phyloP scores from a whole-genome alignment of 1,140 invertebrate genomes.

The Tetramorium parvispinum region DNA sequence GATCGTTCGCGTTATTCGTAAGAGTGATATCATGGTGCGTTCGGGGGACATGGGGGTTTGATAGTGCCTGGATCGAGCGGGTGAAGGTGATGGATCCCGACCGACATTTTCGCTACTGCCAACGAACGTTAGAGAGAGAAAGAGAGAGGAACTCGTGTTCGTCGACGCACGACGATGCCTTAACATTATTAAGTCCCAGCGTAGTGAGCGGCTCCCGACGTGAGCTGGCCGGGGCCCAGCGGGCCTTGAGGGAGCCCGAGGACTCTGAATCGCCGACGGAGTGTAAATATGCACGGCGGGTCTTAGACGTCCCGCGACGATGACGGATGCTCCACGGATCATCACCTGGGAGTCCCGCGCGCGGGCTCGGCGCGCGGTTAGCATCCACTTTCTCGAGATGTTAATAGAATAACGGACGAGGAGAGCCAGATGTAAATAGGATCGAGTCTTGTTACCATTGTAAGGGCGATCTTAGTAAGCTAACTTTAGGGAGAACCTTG shows the following conservation, averaged over 20 bases:
- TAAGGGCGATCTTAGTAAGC: conserved; percentile 74
- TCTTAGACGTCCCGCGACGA: conserved; percentile 48
- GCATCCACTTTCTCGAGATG: conserved; percentile 2
- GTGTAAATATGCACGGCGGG: conserved; percentile 65
- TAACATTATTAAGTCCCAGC: conserved; percentile 67
- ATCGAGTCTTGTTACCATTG: conserved; percentile 80
- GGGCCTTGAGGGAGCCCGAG: conserved; percentile 33
- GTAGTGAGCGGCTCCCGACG: conserved; percentile 45
- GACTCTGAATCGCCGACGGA: conserved; percentile 53
- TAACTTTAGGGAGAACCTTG: conserved; percentile 68
- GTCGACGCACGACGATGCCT: conserved; percentile 73
- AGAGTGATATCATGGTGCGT: conserved; percentile 34
- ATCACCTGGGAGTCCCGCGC: background rate
- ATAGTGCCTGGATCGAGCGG: conserved; percentile 57
- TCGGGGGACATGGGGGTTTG: conserved; percentile 44
- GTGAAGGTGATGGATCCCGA: conserved; percentile 39
- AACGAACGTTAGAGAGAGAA: conserved; percentile 43
- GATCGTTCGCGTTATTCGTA: conserved; percentile 7
- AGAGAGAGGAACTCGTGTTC: conserved; percentile 56
- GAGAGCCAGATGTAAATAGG: conserved; percentile 76
- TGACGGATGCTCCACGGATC: conserved; percentile 25
- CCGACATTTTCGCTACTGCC: conserved; percentile 46
- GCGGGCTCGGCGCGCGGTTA: background rate
- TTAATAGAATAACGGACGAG: conserved; percentile 23
- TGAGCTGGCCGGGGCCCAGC: conserved; percentile 20